A percentile compares a stretch with the other conserved stretches of the same genome.
Conservation (phyloP, 2,113 vertebrate genomes). For the Recurvirostra avosetta region DNA sequence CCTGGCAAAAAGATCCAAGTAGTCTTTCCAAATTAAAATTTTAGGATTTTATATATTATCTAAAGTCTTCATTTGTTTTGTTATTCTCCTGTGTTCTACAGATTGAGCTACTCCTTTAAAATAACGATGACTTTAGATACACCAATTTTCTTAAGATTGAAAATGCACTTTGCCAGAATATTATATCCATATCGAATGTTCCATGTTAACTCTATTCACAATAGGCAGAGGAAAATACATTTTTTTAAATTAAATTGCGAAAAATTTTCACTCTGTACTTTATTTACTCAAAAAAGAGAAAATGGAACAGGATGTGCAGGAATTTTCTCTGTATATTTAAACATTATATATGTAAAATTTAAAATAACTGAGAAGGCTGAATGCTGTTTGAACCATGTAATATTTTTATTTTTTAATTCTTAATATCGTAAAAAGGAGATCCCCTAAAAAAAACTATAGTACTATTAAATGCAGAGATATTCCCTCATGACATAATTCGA, state of each 20-base stretch:
- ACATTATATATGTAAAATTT: background rate
- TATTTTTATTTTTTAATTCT: background rate
- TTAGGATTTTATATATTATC: background rate
- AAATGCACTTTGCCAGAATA: background rate
- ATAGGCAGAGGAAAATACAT: background rate
- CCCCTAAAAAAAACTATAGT: background rate
- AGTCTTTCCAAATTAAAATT: background rate
- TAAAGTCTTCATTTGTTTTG: background rate
- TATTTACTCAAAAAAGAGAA: background rate
- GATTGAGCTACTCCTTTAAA: background rate
- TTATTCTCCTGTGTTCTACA: background rate
- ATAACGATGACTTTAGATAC: background rate
- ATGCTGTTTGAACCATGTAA: background rate
- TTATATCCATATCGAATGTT: background rate
- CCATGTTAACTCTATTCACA: background rate
- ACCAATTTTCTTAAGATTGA: background rate
- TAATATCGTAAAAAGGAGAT: background rate
- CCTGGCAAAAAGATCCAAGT: background rate
- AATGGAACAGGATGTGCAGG: background rate
- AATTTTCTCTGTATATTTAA: background rate
- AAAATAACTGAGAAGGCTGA: background rate
- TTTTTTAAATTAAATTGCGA: background rate
- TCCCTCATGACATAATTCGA: background rate
- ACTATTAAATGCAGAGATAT: background rate
- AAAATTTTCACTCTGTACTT: background rate